Percentiles rank a stretch among this genome's conserved stretches.
These are phyloP conservation scores for Bombus turneri DNA, from an alignment of 1,140 invertebrate genomes.

Conservation along the genomic window DNA sequence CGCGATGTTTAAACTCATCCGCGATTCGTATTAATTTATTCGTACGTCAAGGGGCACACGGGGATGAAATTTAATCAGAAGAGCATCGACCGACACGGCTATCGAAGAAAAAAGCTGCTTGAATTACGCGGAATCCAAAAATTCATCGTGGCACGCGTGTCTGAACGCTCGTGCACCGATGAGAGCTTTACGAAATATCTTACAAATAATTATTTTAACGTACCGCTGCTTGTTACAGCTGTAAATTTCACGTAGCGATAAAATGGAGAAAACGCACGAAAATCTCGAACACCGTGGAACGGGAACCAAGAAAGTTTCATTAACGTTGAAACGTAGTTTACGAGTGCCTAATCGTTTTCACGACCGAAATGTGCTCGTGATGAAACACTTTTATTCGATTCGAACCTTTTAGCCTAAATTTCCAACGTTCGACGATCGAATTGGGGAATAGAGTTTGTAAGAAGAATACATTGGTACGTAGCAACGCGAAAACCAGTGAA, in stretches of 20 bases:
- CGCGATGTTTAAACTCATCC: not conserved
- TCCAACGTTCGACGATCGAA: not conserved
- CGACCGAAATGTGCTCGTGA: constrained; percentile 39
- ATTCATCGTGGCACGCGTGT: not conserved
- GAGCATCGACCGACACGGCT: not conserved
- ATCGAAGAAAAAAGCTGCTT: not conserved
- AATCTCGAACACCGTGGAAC: no score
- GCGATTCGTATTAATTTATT: constrained; percentile 51
- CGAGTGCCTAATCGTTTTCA: not conserved
- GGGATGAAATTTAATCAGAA: constrained; percentile 10
- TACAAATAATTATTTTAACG: not conserved
- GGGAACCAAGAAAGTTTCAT: no score
- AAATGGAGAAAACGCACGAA: not conserved
- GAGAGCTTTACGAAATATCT: not conserved
- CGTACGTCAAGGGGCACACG: constrained; percentile 25
- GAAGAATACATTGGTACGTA: no score
- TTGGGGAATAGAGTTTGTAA: not conserved
- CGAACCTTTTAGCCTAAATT: constrained; percentile 26
- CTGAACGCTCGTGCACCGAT: not conserved
- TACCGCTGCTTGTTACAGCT: not conserved
- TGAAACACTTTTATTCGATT: constrained; percentile 38
- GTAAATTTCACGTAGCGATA: not conserved
- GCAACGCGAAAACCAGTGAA: not conserved
- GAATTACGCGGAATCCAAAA: not conserved
- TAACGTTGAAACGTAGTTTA: constrained; percentile 24